These are phyloP conservation scores for Heteromurus nitidus DNA, from an alignment of 2,888 invertebrate species.

Conservation along the genomic window DNA sequence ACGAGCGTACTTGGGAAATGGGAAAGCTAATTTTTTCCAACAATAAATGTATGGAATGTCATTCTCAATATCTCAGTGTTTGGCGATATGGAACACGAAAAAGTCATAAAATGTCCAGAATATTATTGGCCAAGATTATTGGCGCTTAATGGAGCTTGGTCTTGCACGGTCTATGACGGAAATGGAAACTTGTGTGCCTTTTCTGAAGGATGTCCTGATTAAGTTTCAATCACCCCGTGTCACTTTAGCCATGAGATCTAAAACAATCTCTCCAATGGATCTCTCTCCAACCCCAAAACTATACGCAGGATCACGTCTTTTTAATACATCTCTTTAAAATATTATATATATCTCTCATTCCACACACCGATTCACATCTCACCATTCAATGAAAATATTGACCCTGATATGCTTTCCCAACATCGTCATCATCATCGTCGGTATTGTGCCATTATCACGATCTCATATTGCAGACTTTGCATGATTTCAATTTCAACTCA, in stretches of 20 bases:
- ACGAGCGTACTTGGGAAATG: too few relatives aligned
- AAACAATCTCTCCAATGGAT: constrained; percentile 27
- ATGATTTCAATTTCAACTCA: constrained; percentile 1
- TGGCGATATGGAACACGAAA: too few relatives aligned
- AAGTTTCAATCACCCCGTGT: constrained; percentile 58
- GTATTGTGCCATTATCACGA: background rate
- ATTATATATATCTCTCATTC: background rate
- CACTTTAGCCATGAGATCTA: constrained; percentile 49
- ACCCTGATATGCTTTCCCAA: constrained; percentile 51
- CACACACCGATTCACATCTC: background rate
- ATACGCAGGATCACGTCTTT: background rate
- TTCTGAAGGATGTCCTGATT: constrained; percentile 63
- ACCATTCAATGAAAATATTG: constrained; percentile 50
- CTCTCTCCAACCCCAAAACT: background rate
- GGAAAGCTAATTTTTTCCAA: too few relatives aligned
- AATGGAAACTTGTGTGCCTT: constrained; percentile 60
- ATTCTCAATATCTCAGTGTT: too few relatives aligned
- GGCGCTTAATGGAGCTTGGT: too few relatives aligned
- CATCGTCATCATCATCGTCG: background rate
- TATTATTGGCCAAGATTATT: constrained; percentile 29
- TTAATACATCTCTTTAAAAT: constrained; percentile 18
- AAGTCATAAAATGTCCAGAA: constrained; percentile 27
- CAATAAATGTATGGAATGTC: too few relatives aligned
- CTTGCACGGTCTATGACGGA: constrained; percentile 44
- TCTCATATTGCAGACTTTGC: background rate